phyloP scores from a whole-genome alignment of 1,140 invertebrate species.

The Drosophila tsacasi region DNA sequence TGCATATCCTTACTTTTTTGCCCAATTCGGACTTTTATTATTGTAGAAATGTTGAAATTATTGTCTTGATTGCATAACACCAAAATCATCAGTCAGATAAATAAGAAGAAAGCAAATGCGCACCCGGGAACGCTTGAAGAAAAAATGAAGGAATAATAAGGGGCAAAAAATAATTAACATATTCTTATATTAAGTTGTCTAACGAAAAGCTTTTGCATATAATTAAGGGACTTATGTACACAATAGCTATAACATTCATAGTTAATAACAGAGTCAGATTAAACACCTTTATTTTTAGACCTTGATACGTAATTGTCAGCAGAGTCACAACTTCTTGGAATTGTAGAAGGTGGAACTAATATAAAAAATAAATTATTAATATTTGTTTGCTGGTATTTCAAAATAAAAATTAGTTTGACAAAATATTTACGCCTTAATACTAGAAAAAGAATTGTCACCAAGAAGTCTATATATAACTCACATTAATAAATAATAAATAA shows the following conservation, averaged over 20 bases:
- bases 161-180: slow-evolving; percentile 61
- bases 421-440: no score
- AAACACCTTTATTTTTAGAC: slow-evolving; percentile 21
- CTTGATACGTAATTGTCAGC: not conserved
- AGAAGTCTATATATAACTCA: no score
- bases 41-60: slow-evolving; percentile 52
- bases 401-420: no score
- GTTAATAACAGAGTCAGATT: slow-evolving; percentile 30
- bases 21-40: slow-evolving; percentile 14
- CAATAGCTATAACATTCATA: slow-evolving; percentile 7
- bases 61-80: slow-evolving; percentile 58
- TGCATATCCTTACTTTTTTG: slow-evolving; percentile 46
- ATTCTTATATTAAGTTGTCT: slow-evolving; percentile 42
- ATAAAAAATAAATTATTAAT: not conserved
- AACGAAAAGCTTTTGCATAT: slow-evolving; percentile 49
- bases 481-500: no score
- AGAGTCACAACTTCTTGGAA: slow-evolving; percentile 11
- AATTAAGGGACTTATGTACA: slow-evolving; percentile 51
- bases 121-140: slow-evolving; percentile 35
- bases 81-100: slow-evolving; percentile 30
- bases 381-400: not conserved
- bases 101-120: slow-evolving; percentile 46
- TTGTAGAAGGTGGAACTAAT: not conserved
- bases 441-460: no score
- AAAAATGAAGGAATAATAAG: slow-evolving; percentile 8